These are phyloP conservation scores for Hemaris fuciformis DNA, from an alignment of 2,888 invertebrate species.

Conservation along the genomic window DNA sequence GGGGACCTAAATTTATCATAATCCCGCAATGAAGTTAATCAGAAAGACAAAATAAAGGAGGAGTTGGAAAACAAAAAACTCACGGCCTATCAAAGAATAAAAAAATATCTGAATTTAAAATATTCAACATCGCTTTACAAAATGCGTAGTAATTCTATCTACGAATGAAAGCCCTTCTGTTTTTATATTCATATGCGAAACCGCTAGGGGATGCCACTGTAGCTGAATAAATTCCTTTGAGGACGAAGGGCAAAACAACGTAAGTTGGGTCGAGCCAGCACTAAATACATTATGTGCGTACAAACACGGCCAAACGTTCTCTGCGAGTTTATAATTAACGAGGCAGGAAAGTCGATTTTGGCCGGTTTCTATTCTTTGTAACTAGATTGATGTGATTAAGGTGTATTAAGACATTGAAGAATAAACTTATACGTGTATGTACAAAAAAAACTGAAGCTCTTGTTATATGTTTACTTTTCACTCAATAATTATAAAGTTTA, in stretches of 20 bases:
- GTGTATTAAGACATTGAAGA: no score
- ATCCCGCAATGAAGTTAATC: no score
- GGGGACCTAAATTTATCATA: no score
- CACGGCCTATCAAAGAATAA: no score
- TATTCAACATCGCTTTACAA: neutral
- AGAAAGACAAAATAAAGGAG: no score
- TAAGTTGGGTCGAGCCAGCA: conserved; percentile 21
- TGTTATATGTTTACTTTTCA: no score
- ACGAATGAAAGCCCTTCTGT: conserved; percentile 20
- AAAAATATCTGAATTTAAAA: neutral
- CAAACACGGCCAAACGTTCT: neutral
- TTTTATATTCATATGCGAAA: conserved; percentile 42
- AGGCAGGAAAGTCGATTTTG: neutral
- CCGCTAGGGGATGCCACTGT: conserved; percentile 27
- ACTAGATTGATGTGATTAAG: no score
- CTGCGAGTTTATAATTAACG: neutral
- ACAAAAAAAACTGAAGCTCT: no score
- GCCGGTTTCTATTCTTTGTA: no score
- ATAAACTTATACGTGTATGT: no score
- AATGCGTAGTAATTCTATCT: conserved; percentile 37
- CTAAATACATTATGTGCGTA: conserved; percentile 12
- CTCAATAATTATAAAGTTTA: no score
- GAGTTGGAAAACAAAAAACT: no score
- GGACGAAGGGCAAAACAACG: conserved; percentile 32
- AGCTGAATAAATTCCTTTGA: conserved; percentile 26